A percentile compares a stretch with the other conserved stretches of the same genome.
Evolutionary conservation across 2,888 invertebrate genomes (phyloP).

Genomic region (Camptogramma bilineatum): DNA sequence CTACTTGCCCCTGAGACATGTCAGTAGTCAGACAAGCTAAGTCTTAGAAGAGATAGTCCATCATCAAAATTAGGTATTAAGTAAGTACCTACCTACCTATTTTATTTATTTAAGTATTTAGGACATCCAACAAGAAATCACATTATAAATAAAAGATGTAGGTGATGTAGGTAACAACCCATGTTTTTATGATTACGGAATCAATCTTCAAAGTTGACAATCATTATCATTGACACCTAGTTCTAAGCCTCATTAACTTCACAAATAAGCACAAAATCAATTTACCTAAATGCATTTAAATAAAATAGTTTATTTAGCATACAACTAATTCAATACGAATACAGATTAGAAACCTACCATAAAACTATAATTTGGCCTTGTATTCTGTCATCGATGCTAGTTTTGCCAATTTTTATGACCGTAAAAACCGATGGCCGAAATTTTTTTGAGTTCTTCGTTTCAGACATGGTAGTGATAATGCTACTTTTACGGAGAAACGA

Average conservation of each 20-base stretch:
- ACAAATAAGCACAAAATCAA: slow-evolving; percentile 7
- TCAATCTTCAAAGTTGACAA: too few relatives aligned
- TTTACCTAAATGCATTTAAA: slow-evolving; percentile 8
- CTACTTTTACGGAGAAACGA: slow-evolving; percentile 38
- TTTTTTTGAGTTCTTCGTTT: slow-evolving; percentile 38
- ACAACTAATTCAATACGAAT: slow-evolving; percentile 38
- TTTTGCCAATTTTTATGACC: slow-evolving; percentile 41
- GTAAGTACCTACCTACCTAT: slow-evolving; percentile 1
- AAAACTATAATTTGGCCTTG: slow-evolving; percentile 31
- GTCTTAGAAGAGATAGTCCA: neutral
- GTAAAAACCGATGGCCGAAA: slow-evolving; percentile 41
- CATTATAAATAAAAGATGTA: too few relatives aligned
- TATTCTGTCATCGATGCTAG: slow-evolving; percentile 39
- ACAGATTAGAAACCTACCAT: slow-evolving; percentile 38
- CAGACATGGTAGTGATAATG: slow-evolving; percentile 16
- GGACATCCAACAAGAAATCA: too few relatives aligned
- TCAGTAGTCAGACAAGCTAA: slow-evolving; percentile 11
- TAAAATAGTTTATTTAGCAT: slow-evolving; percentile 24
- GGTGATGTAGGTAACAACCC: too few relatives aligned
- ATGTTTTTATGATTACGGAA: too few relatives aligned
- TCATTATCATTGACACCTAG: neutral
- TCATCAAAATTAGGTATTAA: too few relatives aligned
- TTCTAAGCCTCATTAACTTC: slow-evolving; percentile 1
- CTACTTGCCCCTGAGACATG: slow-evolving; percentile 10
- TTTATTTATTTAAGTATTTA: too few relatives aligned